A percentile compares a stretch with the other conserved stretches of the same genome.
Evolutionary conservation across 2,888 invertebrate genomes (phyloP).

Genomic region (Cheilosia vulpina): DNA sequence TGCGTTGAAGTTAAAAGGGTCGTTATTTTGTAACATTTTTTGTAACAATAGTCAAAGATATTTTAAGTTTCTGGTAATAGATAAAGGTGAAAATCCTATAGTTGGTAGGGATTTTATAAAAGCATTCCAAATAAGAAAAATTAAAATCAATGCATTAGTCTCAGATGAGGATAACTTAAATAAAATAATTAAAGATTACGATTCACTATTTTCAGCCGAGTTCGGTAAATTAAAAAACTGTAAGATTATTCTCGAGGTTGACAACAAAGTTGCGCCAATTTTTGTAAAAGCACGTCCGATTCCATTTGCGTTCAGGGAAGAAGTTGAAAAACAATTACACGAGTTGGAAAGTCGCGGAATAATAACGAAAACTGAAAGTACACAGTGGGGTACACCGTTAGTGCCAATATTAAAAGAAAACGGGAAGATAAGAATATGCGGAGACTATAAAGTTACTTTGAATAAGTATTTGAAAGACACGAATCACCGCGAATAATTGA

Average conservation of each 20-base stretch:
- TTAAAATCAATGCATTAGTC: slow-evolving; percentile 10
- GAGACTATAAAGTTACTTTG: slow-evolving; percentile 12
- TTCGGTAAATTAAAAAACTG: slow-evolving; percentile 14
- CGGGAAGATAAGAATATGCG: slow-evolving; percentile 22
- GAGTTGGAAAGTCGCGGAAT: slow-evolving; percentile 9
- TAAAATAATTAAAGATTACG: slow-evolving; percentile 9
- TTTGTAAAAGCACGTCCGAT: slow-evolving; percentile 25
- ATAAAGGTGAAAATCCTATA: slow-evolving; percentile 16
- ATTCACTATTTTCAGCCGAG: slow-evolving; percentile 20
- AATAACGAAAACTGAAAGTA: slow-evolving; percentile 34
- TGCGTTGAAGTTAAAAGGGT: slow-evolving; percentile 2
- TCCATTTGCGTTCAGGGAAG: slow-evolving; percentile 7
- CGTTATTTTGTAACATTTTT: slow-evolving; percentile 8
- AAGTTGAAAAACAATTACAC: slow-evolving; percentile 7
- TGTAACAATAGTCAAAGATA: neutral
- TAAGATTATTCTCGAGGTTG: slow-evolving; percentile 17
- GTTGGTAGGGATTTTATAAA: slow-evolving; percentile 25
- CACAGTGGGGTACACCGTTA: slow-evolving; percentile 21
- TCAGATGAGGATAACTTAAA: slow-evolving; percentile 28
- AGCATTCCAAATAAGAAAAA: slow-evolving; percentile 12
- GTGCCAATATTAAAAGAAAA: slow-evolving; percentile 37
- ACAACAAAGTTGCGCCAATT: neutral
- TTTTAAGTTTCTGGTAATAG: slow-evolving; percentile 29
- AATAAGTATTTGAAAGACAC: slow-evolving; percentile 16
- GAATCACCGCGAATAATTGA: slow-evolving; percentile 33